phyloP scores from a whole-genome alignment of 2,113 vertebrate species.

The Dermatemys mawii region DNA sequence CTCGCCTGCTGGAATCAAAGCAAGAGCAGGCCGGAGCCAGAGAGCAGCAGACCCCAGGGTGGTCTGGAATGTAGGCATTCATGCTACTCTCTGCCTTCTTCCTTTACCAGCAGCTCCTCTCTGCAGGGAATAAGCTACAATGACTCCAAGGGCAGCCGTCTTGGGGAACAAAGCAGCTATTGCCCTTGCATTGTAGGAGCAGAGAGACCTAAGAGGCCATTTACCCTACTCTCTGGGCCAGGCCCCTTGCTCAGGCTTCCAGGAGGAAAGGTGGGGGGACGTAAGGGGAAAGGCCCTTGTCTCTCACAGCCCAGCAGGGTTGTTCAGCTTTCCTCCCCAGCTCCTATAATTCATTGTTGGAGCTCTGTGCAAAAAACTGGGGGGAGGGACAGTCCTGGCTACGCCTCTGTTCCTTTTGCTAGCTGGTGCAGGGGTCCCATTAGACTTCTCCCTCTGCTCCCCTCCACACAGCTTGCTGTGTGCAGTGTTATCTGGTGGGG shows the following conservation, averaged over 20 bases:
- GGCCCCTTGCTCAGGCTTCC: neutral
- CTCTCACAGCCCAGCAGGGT: neutral
- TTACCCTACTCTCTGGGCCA: neutral
- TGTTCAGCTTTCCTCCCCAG: neutral
- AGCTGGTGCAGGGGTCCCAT: neutral
- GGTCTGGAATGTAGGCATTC: neutral
- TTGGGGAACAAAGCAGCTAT: neutral
- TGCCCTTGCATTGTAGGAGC: neutral
- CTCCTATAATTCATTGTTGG: neutral
- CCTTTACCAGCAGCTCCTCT: neutral
- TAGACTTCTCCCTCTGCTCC: neutral
- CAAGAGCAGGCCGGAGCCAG: neutral
- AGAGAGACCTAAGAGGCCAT: neutral
- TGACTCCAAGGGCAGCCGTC: no score
- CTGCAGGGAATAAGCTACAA: neutral
- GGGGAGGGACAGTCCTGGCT: neutral
- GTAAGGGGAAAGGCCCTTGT: neutral
- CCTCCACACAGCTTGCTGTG: no score
- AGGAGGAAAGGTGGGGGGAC: neutral
- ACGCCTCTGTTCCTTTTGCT: neutral
- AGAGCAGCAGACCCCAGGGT: neutral
- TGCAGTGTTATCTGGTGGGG: neutral
- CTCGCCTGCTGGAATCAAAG: neutral
- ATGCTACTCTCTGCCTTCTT: neutral
- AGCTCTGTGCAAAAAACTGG: neutral